Evolutionary conservation across 2,888 invertebrate genomes (phyloP).

Genomic region (Heliconius cydno): DNA sequence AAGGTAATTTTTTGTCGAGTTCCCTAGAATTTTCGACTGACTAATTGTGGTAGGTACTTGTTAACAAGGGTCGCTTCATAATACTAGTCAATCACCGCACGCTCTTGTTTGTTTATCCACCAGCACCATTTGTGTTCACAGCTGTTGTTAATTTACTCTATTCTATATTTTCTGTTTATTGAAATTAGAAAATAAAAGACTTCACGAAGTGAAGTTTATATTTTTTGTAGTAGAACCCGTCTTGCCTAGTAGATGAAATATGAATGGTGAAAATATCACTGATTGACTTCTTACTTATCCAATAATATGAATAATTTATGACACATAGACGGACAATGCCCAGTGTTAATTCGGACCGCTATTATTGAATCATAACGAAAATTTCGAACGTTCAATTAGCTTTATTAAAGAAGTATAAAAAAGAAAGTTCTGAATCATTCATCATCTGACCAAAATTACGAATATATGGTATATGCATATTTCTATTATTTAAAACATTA

Average conservation of each 20-base stretch:
- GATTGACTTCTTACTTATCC: not conserved
- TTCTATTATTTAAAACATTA: not conserved
- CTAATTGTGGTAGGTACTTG: too few relatives aligned
- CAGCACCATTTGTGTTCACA: not conserved
- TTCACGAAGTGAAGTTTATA: not conserved
- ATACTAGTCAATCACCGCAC: constrained; percentile 3
- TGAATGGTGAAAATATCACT: not conserved
- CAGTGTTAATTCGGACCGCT: not conserved
- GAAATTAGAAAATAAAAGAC: not conserved
- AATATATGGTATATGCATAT: too few relatives aligned
- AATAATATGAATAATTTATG: constrained; percentile 9
- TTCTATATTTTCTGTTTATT: not conserved
- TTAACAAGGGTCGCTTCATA: not conserved
- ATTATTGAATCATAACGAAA: constrained; percentile 13
- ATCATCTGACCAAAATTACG: not conserved
- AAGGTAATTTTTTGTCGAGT: too few relatives aligned
- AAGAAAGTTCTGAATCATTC: constrained; percentile 22
- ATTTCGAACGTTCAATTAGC: constrained; percentile 14
- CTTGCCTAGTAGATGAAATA: not conserved
- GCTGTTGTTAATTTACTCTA: not conserved
- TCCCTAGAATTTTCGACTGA: too few relatives aligned
- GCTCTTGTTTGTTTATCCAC: not conserved
- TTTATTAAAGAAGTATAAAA: constrained; percentile 2
- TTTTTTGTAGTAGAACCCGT: not conserved
- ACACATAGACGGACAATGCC: constrained; percentile 8